Percentiles rank a stretch among this genome's conserved stretches.
Conservation (phyloP, 2,888 invertebrate species). For the Agrilus cyanescens region DNA sequence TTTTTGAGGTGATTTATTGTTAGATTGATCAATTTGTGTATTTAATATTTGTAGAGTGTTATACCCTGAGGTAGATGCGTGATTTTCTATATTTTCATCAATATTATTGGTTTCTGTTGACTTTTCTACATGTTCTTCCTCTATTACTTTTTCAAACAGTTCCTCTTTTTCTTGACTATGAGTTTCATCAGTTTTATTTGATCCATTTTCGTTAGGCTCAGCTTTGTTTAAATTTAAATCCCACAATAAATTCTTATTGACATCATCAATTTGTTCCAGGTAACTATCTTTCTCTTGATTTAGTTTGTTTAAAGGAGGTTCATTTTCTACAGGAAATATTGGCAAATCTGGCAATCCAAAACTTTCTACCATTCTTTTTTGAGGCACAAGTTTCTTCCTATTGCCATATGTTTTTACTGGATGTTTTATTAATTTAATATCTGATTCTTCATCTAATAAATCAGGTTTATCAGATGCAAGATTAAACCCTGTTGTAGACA, state of each 20-base stretch:
- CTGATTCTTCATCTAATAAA: slow-evolving; percentile 6
- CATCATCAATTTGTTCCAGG: slow-evolving; percentile 8
- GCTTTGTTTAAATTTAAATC: slow-evolving; percentile 2
- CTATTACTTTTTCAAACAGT: background rate
- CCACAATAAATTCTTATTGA: slow-evolving; percentile 14
- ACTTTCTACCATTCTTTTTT: slow-evolving; percentile 21
- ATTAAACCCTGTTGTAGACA: slow-evolving; percentile 21
- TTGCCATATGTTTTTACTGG: slow-evolving; percentile 25
- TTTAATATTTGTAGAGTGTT: too few species aligned
- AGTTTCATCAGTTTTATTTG: background rate
- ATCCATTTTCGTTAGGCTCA: background rate
- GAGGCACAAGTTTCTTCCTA: slow-evolving; percentile 19
- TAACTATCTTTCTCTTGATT: slow-evolving; percentile 14
- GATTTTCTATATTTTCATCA: background rate
- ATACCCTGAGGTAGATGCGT: too few species aligned
- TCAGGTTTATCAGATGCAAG: slow-evolving; percentile 20
- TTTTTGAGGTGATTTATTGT: too few species aligned
- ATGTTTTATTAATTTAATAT: slow-evolving; percentile 13
- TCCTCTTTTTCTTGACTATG: too few species aligned
- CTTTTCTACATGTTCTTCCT: background rate
- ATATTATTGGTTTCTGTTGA: background rate
- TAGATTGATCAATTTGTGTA: too few species aligned
- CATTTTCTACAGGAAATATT: slow-evolving; percentile 18
- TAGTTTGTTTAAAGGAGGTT: slow-evolving; percentile 8
- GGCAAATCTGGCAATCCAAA: slow-evolving; percentile 28